Evolutionary conservation across 2,113 vertebrate species (phyloP), one percentile per base, ranked within the genome.

Genomic region (Anseranas semipalmata): DNA sequence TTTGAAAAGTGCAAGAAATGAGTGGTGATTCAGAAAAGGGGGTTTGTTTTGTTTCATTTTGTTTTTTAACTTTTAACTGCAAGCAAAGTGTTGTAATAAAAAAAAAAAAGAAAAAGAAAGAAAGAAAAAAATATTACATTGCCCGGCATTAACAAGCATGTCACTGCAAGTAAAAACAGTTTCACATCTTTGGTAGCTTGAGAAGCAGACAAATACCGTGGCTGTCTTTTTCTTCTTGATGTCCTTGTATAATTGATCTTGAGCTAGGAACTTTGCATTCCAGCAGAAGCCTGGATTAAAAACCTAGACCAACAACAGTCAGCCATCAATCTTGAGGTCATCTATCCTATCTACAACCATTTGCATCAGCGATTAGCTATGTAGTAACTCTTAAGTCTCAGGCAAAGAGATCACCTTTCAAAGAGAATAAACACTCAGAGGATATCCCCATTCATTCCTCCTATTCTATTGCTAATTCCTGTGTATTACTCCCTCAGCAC

Each of bases 371-470:
- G 93, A 97, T 97, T 97, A 98, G 95, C 93, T 95, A 82, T 96
- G 95, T 95, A 95, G 95, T 58, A 96, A 84, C 90, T 95, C 90
- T 33, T 32, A 95, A 97, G 93, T 94, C 96, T 97, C 90, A 75
- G 94, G 95, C 82, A 95, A 81, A 92, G 96, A 95, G 96, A 98
- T 96, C 95, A 87, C 70, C 95, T 98, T 98, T 98, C 97, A 98
- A 98, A 98, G 96, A 87, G 90, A 68, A 80, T 32, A 89, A 96
- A 91, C 5, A 39, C 88, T 92, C 90, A 74, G 93, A 85, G 76
- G 82, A 91, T 92, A 90, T 91, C 62, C 35, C 84, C 87, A 95
- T 95, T 97, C 95, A 94, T 83, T 91, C 86, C 80, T 91, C 71
- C 94, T 93, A 70, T 96, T 96, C 91, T 96, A 81, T 84, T 90